These are phyloP conservation scores for Podiceps cristatus DNA, from an alignment of 2,113 vertebrate genomes.

Conservation along the genomic window DNA sequence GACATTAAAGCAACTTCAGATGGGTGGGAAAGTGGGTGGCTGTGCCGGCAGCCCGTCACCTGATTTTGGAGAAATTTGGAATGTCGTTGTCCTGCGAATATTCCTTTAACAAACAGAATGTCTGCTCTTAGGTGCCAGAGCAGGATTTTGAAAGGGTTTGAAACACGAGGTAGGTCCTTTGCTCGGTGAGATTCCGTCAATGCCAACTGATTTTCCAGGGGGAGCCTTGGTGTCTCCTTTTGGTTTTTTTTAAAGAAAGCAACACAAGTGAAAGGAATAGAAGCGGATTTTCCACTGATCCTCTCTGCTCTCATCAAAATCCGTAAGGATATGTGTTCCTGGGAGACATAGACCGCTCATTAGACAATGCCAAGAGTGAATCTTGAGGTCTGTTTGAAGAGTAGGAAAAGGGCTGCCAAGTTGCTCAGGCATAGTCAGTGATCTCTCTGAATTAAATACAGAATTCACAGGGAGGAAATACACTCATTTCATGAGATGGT, in stretches of 20 bases:
- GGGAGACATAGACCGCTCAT: neutral
- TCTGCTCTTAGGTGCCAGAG: neutral
- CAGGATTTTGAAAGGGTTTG: neutral
- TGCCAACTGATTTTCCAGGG: conserved; percentile 33
- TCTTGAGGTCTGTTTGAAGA: conserved; percentile 59
- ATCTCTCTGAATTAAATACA: conserved; percentile 59
- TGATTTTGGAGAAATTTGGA: neutral
- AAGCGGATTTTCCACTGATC: conserved; percentile 48
- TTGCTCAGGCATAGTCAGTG: conserved; percentile 37
- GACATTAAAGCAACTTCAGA: neutral
- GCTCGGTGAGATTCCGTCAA: neutral
- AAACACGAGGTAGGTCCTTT: neutral
- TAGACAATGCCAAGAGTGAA: conserved; percentile 26
- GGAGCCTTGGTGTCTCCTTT: neutral
- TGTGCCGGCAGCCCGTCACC: neutral
- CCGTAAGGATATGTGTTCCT: neutral
- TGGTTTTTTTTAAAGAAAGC: conserved; percentile 47
- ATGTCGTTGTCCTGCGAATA: neutral
- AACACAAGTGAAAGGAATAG: neutral
- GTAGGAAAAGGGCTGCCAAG: conserved; percentile 48
- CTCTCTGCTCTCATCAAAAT: conserved; percentile 25
- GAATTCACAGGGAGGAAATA: conserved; percentile 54
- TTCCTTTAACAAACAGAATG: neutral
- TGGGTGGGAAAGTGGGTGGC: neutral
- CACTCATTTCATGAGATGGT: conserved; percentile 50